Evolutionary conservation across 2,888 invertebrate genomes (phyloP), one percentile per base, ranked within the genome.

Genomic region (Strigamia transsilvanica): DNA sequence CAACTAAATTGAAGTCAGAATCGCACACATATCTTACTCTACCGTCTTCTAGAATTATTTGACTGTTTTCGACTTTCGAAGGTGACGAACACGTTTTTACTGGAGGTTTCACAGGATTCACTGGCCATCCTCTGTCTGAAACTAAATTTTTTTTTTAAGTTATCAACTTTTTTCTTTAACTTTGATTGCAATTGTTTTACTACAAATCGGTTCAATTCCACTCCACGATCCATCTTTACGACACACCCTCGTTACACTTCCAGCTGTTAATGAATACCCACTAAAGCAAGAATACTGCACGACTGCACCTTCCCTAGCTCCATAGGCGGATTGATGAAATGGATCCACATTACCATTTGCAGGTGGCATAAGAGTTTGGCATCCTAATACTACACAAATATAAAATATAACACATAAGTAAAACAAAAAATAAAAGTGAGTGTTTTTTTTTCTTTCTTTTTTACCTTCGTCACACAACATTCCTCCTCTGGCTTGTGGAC

Each of bases 381-480:
- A 66, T 3, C 61, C 61, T 7, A 66, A 66, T 21, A 66, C 61
- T 66, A 66, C 5, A 66, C 23, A n/a, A 66, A n/a, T 21, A 9
- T 4, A 46, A 46, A 46, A 46, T 46, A 7, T 66, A n/a, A 23
- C 0, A 27, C 27, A 27, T 2, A 27, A 27, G 27, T 3, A 27
- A n/a, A n/a, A n/a, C n/a, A 27, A 27, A 27, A 27, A 3, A 27
- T 27, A 27, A 27, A 27, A 2, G 27, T n/a, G n/a, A n/a, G n/a
- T 27, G 27, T 27, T 27, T 27, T 27, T 66, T 61, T 61, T n/a
- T 18, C 10, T 18, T 0, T 21, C 1, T n/a, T 21, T 18, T 21
- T 66, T 66, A 66, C 61, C 18, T 66, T 66, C 61, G 23, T 66
- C 61, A 66, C 61, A 66, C 61, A 21, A 66, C 23, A 66, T 21